Base-by-base conservation (phyloP, 2,888 invertebrate genomes). In the Lochmaea capreae region DNA sequence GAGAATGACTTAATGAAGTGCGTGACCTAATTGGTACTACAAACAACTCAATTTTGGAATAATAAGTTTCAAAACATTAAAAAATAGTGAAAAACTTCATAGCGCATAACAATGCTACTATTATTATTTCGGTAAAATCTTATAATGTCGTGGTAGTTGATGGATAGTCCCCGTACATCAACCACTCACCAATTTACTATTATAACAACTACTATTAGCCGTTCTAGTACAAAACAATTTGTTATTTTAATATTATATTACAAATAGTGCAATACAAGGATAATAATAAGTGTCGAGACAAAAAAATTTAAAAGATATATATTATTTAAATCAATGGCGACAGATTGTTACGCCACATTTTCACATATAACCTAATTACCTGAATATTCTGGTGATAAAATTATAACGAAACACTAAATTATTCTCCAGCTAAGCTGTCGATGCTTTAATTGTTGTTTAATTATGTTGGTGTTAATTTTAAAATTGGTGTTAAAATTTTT, bases 341-440 rank as follows among this genome's bases (percentile, higher is more conserved):
- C 69, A 62, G 39, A 46, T 52, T n/a, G 39, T 69, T 69, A 43
- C 62, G 54, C 46, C 62, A 69, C 18, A 52, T 33, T 62, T 39
- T 43, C 61, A 63, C 62, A 63, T 63, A 69, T 63, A 69, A 69
- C 69, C 62, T 62, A 52, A 52, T 69, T 69, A 69, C 61, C 46
- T 69, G 39, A 61, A 69, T 69, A 61, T 69, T 61, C 61, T 46
- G 33, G 49, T 39, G 59, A 46, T 68, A 61, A 59, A 61, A 61
- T 68, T 59, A 61, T 68, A 68, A 46, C 61, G 61, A 61, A 61
- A 61, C 26, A 33, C 26, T 61, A 16, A 61, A 33, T 61, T 16
- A 61, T 26, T 22, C 61, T 33, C 33, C n/a, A 10, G 22, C 2
- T 33, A 33, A 33, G 61, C 2, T 39, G 57, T 26, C 33, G 14